Base-by-base conservation (phyloP, 1,140 invertebrate species). In the Drosophila subpulchrella region DNA sequence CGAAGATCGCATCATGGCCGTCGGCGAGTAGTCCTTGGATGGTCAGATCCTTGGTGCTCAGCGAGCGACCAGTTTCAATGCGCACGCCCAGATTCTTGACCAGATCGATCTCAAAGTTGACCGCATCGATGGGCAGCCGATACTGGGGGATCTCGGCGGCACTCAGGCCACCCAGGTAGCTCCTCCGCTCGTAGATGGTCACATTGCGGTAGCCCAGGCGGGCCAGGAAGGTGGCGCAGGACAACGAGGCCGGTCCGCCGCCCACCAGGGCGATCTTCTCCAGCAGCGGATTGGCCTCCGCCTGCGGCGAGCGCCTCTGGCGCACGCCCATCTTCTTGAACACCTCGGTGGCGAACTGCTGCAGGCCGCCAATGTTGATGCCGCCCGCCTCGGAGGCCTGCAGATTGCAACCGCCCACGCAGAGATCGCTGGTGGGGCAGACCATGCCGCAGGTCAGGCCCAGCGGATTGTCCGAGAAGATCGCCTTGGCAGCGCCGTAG, bases 401-500 rank as follows among this genome's bases (percentile, higher is more conserved):
- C 2, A 99, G 93, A 93, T 99, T 99, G 92, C 99, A 99, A 0
- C 98, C 98, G 0, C 98, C 98, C 4, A 99, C 98, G 92, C 99
- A 99, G 0, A 99, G 94, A 92, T 99, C 98, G 92, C 97, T 98
- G 0, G 98, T 99, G 5, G 99, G 98, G 90, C 98, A 99, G 8
- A 99, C 98, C 99, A 99, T 99, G 17, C 99, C 98, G 91, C 98
- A 99, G 0, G 98, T 99, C 0, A 99, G 93, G 0, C 97, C 98
- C 27, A 99, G 93, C 0, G 98, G 98, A 93, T 99, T 99, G 92
- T 99, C 98, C 0, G 98, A 99, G 27, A 99, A 95, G 58, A 99
- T 99, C 0, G 96, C 95, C 92, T 98, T 98, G 0, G 99, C 98
- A 7, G 99, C 98, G 30, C 99, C 98, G 94, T 99, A 99, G 90